These are phyloP conservation scores for Palythoa grandis DNA, from an alignment of 92 coral and sea anemone genomes.

Conservation along the genomic window DNA sequence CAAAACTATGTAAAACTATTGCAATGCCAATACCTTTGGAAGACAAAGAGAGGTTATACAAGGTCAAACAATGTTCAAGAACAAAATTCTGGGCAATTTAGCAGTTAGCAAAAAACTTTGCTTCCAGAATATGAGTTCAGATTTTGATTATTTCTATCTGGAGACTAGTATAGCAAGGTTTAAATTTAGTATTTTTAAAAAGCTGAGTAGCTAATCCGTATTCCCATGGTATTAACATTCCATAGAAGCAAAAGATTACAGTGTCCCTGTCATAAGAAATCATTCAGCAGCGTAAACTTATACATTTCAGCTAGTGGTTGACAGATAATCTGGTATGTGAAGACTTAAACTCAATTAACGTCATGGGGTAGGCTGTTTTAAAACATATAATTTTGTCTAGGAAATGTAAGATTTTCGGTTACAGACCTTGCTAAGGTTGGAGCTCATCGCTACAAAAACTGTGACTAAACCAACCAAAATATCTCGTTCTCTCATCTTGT, in stretches of 20 bases:
- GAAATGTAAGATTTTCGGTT: background rate
- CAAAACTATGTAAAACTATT: background rate
- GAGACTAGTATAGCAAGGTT: background rate
- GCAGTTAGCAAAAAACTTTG: background rate
- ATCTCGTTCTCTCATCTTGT: background rate
- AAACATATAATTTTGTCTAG: slow-evolving; percentile 10
- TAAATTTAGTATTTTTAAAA: background rate
- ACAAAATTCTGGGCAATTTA: background rate
- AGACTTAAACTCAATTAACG: slow-evolving; percentile 43
- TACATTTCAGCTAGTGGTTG: slow-evolving; percentile 15
- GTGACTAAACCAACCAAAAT: background rate
- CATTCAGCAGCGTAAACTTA: slow-evolving; percentile 8
- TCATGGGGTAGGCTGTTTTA: slow-evolving; percentile 32
- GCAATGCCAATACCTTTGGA: background rate
- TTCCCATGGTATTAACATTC: background rate
- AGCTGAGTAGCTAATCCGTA: background rate
- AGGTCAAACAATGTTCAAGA: background rate
- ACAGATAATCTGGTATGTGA: slow-evolving; percentile 25
- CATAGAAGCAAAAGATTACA: background rate
- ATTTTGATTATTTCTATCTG: background rate
- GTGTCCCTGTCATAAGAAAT: background rate
- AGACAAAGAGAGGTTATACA: background rate
- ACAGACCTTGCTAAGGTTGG: background rate
- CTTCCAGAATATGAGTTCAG: background rate
- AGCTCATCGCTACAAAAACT: background rate